Evolutionary conservation across 2,888 invertebrate genomes (phyloP).

Genomic region (Phorcus lineatus): DNA sequence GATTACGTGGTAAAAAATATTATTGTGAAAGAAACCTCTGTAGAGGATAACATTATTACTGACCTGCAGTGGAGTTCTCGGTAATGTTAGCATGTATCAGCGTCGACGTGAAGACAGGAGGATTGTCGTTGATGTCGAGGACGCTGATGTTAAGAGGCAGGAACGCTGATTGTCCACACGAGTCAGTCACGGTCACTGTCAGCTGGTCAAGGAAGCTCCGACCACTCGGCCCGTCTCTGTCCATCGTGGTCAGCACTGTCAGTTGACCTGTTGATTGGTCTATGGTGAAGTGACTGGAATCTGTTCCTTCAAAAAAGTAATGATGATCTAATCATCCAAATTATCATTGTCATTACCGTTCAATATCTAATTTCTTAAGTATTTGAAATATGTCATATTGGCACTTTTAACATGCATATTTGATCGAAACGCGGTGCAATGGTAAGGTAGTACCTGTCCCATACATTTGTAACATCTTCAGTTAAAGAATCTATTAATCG

Average conservation of each 20-base stretch:
- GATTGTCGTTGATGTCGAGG: conserved; percentile 31
- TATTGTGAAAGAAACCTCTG: no score
- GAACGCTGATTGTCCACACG: conserved; percentile 11
- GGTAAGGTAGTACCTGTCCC: no score
- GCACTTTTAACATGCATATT: no score
- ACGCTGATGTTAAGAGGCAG: conserved; percentile 21
- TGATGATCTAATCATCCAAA: no score
- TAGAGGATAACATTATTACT: background rate
- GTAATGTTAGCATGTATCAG: background rate
- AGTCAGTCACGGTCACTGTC: conserved; percentile 5
- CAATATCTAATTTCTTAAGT: no score
- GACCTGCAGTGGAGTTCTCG: background rate
- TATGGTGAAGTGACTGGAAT: background rate
- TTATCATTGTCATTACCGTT: no score
- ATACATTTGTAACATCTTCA: no score
- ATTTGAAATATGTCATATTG: no score
- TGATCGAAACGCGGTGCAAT: no score
- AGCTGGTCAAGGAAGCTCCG: background rate
- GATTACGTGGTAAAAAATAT: no score
- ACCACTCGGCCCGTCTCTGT: background rate
- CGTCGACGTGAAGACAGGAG: background rate
- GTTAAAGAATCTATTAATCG: no score
- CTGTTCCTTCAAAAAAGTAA: background rate
- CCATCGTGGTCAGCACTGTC: background rate
- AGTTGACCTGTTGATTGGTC: background rate